Evolutionary conservation across 2,888 invertebrate genomes (phyloP).

Genomic region (Lochmaea capreae): DNA sequence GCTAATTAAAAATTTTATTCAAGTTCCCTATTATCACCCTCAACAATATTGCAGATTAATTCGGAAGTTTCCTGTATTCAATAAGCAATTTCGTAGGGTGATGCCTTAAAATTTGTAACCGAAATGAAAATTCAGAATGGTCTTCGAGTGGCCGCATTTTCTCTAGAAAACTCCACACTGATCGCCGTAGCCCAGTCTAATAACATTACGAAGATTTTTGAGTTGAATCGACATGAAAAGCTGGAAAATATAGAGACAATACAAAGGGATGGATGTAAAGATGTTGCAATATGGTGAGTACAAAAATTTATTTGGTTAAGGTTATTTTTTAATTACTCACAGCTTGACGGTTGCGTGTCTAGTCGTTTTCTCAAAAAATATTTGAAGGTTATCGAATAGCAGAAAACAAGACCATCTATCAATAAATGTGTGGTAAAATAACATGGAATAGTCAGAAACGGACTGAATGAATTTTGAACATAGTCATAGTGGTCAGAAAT

Average conservation of each 20-base stretch:
- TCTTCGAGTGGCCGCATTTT: slow-evolving; percentile 50
- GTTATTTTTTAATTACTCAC: too few relatives aligned
- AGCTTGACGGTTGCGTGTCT: too few relatives aligned
- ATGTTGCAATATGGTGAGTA: slow-evolving; percentile 61
- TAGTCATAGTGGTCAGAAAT: too few relatives aligned
- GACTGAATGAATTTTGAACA: too few relatives aligned
- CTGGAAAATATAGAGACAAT: slow-evolving; percentile 60
- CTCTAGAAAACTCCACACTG: slow-evolving; percentile 52
- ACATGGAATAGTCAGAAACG: too few relatives aligned
- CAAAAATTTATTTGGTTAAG: neutral
- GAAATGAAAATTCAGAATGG: slow-evolving; percentile 49
- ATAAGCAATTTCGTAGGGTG: slow-evolving; percentile 13
- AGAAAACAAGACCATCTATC: too few relatives aligned
- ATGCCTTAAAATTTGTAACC: slow-evolving; percentile 43
- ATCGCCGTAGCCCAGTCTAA: slow-evolving; percentile 57
- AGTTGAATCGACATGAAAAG: slow-evolving; percentile 53
- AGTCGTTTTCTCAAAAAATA: too few relatives aligned
- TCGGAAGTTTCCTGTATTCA: neutral
- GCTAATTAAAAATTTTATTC: too few relatives aligned
- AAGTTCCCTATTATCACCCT: too few relatives aligned
- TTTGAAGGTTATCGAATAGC: too few relatives aligned
- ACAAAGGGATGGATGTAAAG: slow-evolving; percentile 55
- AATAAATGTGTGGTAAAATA: too few relatives aligned
- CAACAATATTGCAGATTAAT: too few relatives aligned
- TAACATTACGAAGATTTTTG: slow-evolving; percentile 57